Evolutionary conservation across 1,140 invertebrate genomes (phyloP).

Genomic region (Drosophila melanogaster): Release_6_plus_ISO1_MT NT_037436.4:8296501-8297000

Average conservation of each 20-base stretch:
- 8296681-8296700: constrained; percentile 16
- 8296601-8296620: constrained; percentile 20
- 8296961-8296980: background rate
- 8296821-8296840: no score
- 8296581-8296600: constrained; percentile 63
- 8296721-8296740: constrained; percentile 4
- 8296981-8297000: background rate
- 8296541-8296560: constrained; percentile 65
- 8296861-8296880: no score
- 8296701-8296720: background rate
- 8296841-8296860: no score
- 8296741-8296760: background rate
- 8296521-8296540: constrained; percentile 45
- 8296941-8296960: background rate
- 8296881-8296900: background rate
- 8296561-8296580: constrained; percentile 68
- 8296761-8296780: background rate
- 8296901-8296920: background rate
- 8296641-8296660: constrained; percentile 8
- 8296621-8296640: constrained; percentile 55
- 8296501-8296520: constrained; percentile 55
- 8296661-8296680: constrained; percentile 6
- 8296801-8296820: no score
- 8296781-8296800: background rate
- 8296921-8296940: background rate